Conservation (phyloP, 2,113 vertebrate species). For the Laterallus jamaicensis region DNA sequence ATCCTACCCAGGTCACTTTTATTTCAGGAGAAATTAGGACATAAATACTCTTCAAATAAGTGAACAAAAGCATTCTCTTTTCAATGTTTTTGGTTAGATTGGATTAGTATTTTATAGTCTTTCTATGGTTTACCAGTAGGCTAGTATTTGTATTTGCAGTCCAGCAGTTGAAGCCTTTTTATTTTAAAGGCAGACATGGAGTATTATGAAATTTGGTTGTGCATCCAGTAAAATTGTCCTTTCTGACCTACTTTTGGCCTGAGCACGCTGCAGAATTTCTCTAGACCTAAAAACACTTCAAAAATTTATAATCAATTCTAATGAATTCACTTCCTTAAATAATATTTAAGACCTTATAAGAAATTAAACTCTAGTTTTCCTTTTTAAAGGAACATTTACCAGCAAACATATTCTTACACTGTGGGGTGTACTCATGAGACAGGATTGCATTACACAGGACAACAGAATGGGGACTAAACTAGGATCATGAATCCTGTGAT, state of each 20-base stretch:
- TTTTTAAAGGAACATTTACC: background rate
- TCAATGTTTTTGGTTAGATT: background rate
- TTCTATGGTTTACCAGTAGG: background rate
- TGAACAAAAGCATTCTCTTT: background rate
- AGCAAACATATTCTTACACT: background rate
- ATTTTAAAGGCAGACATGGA: background rate
- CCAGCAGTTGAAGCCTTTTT: background rate
- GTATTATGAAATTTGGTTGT: background rate
- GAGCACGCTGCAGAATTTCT: slow-evolving; percentile 79
- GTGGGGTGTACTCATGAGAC: background rate
- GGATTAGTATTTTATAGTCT: background rate
- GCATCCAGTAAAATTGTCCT: background rate
- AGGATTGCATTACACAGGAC: background rate
- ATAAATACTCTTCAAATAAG: background rate
- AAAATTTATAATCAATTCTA: slow-evolving; percentile 82
- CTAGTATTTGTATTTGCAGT: background rate
- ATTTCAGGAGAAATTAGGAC: background rate
- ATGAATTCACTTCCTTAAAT: slow-evolving; percentile 82
- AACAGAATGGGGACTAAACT: background rate
- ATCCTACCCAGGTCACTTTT: background rate
- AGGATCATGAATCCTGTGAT: background rate
- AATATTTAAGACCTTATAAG: slow-evolving; percentile 83
- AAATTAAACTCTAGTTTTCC: background rate
- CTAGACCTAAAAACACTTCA: slow-evolving; percentile 72
- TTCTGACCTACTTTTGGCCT: slow-evolving; percentile 41